Percentiles rank a stretch among this genome's conserved stretches.
phyloP scores from a whole-genome alignment of 2,113 vertebrate genomes.

The Microcebus murinus region DNA sequence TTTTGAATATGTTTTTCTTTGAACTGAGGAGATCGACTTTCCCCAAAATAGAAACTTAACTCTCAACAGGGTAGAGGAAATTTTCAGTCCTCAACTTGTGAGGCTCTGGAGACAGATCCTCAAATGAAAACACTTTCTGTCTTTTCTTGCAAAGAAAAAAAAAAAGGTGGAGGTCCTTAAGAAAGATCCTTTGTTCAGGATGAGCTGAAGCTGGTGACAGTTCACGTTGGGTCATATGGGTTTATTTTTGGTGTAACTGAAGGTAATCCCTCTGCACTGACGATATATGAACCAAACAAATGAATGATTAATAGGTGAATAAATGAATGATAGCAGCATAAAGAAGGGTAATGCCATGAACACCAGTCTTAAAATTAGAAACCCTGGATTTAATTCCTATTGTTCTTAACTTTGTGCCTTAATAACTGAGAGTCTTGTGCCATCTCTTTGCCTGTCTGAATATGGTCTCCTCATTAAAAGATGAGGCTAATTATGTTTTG shows the following conservation, averaged over 20 bases:
- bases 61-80: neutral
- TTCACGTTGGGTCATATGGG: neutral
- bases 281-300: too few species aligned
- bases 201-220: neutral
- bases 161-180: neutral
- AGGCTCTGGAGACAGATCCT: neutral
- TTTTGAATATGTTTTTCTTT: slow-evolving; percentile 64
- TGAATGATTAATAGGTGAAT: too few species aligned
- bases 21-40: slow-evolving; percentile 48
- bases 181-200: neutral
- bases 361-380: neutral
- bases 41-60: slow-evolving; percentile 54
- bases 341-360: neutral
- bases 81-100: neutral
- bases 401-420: neutral
- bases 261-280: fast-evolving
- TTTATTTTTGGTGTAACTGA: neutral
- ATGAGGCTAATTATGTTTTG: neutral
- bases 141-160: neutral
- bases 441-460: neutral
- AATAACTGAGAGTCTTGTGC: fast-evolving
- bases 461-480: neutral
- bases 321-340: too few species aligned
- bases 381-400: neutral
- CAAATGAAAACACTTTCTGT: neutral